These are phyloP conservation scores for Antheraea pernyi DNA, from an alignment of 1,140 invertebrate species.

Conservation along the genomic window DNA sequence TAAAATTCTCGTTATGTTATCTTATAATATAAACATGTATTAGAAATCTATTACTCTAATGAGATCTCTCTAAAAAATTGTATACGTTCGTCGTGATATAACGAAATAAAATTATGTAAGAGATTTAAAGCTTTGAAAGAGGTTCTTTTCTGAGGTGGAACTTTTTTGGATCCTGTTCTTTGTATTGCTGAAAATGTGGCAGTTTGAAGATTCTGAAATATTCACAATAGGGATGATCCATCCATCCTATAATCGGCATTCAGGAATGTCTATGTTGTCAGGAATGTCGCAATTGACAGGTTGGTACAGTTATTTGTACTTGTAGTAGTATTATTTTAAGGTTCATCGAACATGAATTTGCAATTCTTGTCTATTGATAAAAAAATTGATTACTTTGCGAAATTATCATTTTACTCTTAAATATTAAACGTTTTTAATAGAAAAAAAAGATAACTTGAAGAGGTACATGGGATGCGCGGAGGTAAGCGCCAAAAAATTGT, in stretches of 20 bases:
- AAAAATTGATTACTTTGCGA: too few relatives aligned
- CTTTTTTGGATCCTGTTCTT: not conserved
- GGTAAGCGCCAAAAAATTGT: too few relatives aligned
- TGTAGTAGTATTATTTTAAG: too few relatives aligned
- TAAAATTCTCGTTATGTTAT: constrained; percentile 50
- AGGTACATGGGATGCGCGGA: too few relatives aligned
- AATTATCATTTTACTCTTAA: too few relatives aligned
- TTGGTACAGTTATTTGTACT: constrained; percentile 18
- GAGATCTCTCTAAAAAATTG: not conserved
- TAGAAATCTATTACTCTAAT: constrained; percentile 20
- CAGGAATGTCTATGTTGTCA: constrained; percentile 77
- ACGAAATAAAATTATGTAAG: not conserved
- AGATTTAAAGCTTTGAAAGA: not conserved
- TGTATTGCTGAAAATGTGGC: constrained; percentile 63
- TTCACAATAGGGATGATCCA: constrained; percentile 86
- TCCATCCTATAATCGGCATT: constrained; percentile 83
- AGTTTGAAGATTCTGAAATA: constrained; percentile 83
- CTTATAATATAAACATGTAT: constrained; percentile 39
- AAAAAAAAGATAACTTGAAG: too few relatives aligned
- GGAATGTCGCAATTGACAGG: constrained; percentile 69
- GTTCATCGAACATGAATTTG: too few relatives aligned
- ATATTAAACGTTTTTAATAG: too few relatives aligned
- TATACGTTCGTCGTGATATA: not conserved
- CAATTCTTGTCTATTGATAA: too few relatives aligned
- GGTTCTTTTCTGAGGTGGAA: not conserved